These are phyloP conservation scores for Amphimedon queenslandica DNA, from an alignment of 37 sponge, comb jelly and placozoan genomes.

Conservation along the genomic window DNA sequence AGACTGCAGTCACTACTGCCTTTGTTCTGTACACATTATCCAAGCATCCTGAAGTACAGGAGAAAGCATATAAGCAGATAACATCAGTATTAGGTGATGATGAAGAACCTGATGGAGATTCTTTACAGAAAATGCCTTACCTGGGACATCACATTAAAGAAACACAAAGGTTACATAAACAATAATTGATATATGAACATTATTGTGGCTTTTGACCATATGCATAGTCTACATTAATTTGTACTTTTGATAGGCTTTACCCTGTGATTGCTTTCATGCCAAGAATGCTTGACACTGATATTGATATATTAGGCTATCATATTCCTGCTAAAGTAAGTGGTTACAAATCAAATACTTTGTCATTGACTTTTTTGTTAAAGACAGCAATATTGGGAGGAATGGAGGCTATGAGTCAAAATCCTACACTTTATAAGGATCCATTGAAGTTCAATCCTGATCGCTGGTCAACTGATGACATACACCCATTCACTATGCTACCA, in stretches of 20 bases:
- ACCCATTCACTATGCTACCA: conserved; percentile 24
- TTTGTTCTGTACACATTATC: conserved; percentile 10
- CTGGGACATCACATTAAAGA: conserved; percentile 5
- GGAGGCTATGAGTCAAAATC: neutral
- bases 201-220: too few species aligned
- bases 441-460: conserved; percentile 27
- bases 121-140: conserved; percentile 19
- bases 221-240: too few species aligned
- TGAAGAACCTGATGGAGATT: conserved; percentile 4
- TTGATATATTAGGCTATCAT: conserved; percentile 5
- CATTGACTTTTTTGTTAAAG: too few species aligned
- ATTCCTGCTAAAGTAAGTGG: conserved; percentile 14
- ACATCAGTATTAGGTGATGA: conserved; percentile 6
- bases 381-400: too few species aligned
- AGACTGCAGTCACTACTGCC: conserved; percentile 10
- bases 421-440: conserved; percentile 9
- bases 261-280: too few species aligned
- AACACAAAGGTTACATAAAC: conserved; percentile 8
- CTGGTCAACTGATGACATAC: conserved; percentile 13
- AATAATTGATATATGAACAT: too few species aligned
- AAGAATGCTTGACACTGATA: neutral
- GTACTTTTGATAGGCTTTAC: neutral
- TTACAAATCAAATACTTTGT: too few species aligned
- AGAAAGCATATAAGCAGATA: neutral
- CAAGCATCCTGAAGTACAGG: conserved; percentile 13